Evolutionary conservation across 2,888 invertebrate species (phyloP), one percentile per base, ranked within the genome.

Genomic region (Glyphotaelius pellucidus): DNA sequence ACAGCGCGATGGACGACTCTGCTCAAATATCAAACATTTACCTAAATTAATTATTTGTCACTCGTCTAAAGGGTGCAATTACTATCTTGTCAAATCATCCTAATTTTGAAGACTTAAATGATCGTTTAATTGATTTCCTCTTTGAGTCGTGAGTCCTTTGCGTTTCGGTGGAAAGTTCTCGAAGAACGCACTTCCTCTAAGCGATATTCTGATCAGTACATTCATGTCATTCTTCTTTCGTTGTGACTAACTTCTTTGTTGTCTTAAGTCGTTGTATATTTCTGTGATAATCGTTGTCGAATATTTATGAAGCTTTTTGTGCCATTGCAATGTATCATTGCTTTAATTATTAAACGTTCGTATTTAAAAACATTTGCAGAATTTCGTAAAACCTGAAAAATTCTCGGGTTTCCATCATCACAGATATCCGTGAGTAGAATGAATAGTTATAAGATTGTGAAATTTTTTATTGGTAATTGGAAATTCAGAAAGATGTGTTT

Each of bases 191-290:
- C 38, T 86, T 86, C 86, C 67, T 87, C 87, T 87, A 67, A 87
- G 67, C 87, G 87, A 67, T 67, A 52, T 67, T 32, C 52, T 87
- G 67, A 67, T 67, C 25, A 25, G 19, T 67, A 30, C 12, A 31
- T 52, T 87, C 52, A 19, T 87, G 4, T 67, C 87, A 35, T 31
- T 31, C 32, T 87, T 9, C 42, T 12, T 25, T 67, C 31, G 30
- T 12, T 32, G 19, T 87, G 25, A 67, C 47, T 67, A 15, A 87
- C 52, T 67, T 67, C 19, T 5, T 14, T 87, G 87, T 87, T 87
- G 87, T 31, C 87, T 87, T 31, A 87, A 87, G 87, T 35, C 87
- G 87, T 67, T 87, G 87, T 87, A 67, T 67, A n/a, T 67, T 67
- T 35, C 67, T 52, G 87, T 87, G 87, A 52, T 30, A 31, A 67